Base-by-base conservation (phyloP, 1,140 invertebrate genomes). In the Rhynchophorus ferrugineus region DNA sequence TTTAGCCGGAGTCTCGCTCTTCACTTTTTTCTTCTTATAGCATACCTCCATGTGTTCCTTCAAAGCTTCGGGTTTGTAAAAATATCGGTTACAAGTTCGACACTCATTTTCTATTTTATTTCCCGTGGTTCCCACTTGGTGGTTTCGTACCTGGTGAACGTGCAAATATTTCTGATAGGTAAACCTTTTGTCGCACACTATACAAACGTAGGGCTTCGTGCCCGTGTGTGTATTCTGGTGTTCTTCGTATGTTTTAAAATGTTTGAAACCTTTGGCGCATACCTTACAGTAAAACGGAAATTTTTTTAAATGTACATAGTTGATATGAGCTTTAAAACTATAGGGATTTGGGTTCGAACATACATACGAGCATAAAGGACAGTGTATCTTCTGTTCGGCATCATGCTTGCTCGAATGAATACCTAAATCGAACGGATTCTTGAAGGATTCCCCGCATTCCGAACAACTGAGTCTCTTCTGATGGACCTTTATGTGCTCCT, bases 101-200 rank as follows among this genome's bases (percentile, higher is more conserved):
- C 61, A 64, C 54, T 64, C 57, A 35, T 62, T 64, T 20, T 53
- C 50, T 6, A 57, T 49, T 22, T 57, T 37, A 1, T 44, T 49
- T n/a, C 62, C 62, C 19, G 58, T 56, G 11, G 56, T 64, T 11
- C 42, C 49, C 3, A 59, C 73, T 3, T 65, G 67, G 51, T 65
- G 80, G 64, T 70, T 71, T 72, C 36, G 60, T 57, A 14, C 73
- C 64, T 34, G 71, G 51, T 16, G 70, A 13, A 20, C 69, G 64
- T 36, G 61, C 63, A 37, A 64, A 65, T 54, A 65, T 67, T 70
- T 79, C 66, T 66, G 79, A 51, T 52, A 55, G 9, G 48, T 42
- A 41, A 50, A 84, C 1, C 71, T 68, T 42, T 78, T 77, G 1
- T 74, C 71, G 59, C 83, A 85, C 2, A 79, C 70, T 33, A 77